Evolutionary conservation across 2,888 invertebrate species (phyloP), one percentile per base, ranked within the genome.

Genomic region (Scaptomyza tumidula): DNA sequence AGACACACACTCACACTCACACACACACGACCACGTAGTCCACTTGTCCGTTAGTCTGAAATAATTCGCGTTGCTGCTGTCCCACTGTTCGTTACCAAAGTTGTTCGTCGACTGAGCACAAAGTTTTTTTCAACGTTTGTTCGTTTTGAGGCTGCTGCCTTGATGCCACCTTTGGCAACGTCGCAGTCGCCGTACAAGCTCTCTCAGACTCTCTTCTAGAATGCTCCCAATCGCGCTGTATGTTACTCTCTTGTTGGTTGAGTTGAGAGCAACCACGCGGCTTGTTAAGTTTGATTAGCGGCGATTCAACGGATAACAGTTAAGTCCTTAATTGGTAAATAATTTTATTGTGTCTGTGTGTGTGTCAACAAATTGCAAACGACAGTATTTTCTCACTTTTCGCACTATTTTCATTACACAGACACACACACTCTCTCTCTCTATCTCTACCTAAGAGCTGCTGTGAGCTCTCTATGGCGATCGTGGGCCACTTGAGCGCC

Each of bases 261-360:
- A 41, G 13, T 56, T 71, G 24, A 27, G 57, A 27, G 57, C 37
- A 61, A 65, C 71, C 72, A 72, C 46, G 71, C 60, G 66, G 49
- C 59, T 54, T 43, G 58, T 55, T 72, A 72, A 61, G 58, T 71
- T 57, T 58, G 58, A 50, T 50, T 63, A 53, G 48, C 48, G 65
- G 31, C 65, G 59, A n/a, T 39, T 57, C 37, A 56, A 48, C 37
- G 49, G 44, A 55, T 79, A 71, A 39, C 71, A 71, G 75, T 80
- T 86, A 80, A 80, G 63, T 58, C 86, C 83, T 71, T 69, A 88
- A 84, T 71, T 66, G 83, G 83, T 72, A 70, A 86, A 80, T 66
- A 41, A 39, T 71, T 41, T 67, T 49, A 64, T 54, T 45, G 29
- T 60, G 3, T 56, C 39, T 63, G 9, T 49, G 39, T 63, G 45